A percentile compares a stretch with the other conserved stretches of the same genome.
Conservation (phyloP, 2,797 vertebrate species). For the Poecilia velifera region DNA sequence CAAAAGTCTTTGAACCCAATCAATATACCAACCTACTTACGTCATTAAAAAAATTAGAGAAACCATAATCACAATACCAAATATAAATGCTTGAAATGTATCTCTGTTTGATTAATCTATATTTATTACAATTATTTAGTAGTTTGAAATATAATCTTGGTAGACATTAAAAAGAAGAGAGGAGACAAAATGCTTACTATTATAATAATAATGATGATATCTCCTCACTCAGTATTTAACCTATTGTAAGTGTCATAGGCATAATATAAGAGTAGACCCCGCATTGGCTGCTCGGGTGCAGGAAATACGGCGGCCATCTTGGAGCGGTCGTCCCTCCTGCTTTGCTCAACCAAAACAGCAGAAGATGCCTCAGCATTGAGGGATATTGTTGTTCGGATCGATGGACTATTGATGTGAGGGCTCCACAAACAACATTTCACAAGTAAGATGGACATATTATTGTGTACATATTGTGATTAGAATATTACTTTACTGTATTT, state of each 20-base stretch:
- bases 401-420: too few species aligned
- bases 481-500: too few species aligned
- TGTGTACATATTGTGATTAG: too few species aligned
- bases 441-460: too few species aligned
- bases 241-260: background rate
- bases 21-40: background rate
- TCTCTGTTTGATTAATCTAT: background rate
- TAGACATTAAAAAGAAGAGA: background rate
- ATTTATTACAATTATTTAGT: background rate
- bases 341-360: too few species aligned
- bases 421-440: too few species aligned
- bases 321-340: too few species aligned
- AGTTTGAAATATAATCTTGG: background rate
- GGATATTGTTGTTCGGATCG: too few species aligned
- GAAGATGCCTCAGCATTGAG: too few species aligned
- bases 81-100: background rate
- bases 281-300: too few species aligned
- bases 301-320: too few species aligned
- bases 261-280: too few species aligned
- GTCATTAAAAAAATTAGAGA: background rate
- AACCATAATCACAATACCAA: background rate
- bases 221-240: background rate
- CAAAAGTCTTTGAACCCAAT: background rate
- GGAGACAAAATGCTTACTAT: background rate
- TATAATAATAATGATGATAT: background rate